A percentile compares a stretch with the other conserved stretches of the same genome.
Conservation (phyloP, 2,888 invertebrate genomes). For the Diarsia brunnea region DNA sequence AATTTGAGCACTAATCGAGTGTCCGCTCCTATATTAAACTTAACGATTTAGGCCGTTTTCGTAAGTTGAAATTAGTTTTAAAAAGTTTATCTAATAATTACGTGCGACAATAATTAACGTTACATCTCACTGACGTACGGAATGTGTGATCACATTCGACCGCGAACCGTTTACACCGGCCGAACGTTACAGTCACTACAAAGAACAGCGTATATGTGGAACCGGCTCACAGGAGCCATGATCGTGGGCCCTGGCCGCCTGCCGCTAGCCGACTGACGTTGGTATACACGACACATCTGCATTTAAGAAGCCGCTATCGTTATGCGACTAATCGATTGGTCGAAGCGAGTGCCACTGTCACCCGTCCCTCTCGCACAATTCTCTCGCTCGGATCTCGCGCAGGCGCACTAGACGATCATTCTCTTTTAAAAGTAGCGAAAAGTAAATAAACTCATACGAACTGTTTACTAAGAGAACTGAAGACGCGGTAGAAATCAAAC, state of each 20-base stretch:
- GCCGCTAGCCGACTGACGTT: conserved; percentile 89
- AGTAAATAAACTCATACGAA: conserved; percentile 89
- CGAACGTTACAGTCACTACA: conserved; percentile 79
- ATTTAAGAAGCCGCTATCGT: conserved; percentile 91
- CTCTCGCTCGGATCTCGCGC: conserved; percentile 84
- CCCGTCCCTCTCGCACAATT: conserved; percentile 78
- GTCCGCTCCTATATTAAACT: conserved; percentile 69
- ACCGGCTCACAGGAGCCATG: conserved; percentile 78
- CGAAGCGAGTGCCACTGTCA: conserved; percentile 87
- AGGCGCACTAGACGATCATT: conserved; percentile 78
- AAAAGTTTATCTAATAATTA: conserved; percentile 64
- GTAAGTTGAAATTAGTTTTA: conserved; percentile 53
- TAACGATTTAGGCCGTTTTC: conserved; percentile 66
- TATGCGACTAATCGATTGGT: conserved; percentile 91
- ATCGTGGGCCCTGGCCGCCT: conserved; percentile 81
- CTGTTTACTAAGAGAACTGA: conserved; percentile 83
- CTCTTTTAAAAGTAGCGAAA: conserved; percentile 88
- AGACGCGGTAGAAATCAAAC: conserved; percentile 74
- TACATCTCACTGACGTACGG: conserved; percentile 67
- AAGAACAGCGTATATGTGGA: conserved; percentile 78
- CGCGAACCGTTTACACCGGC: conserved; percentile 76
- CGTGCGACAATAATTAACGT: conserved; percentile 58
- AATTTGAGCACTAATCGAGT: conserved; percentile 81
- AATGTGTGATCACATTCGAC: conserved; percentile 74
- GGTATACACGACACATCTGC: conserved; percentile 90